These are phyloP conservation scores for Pseudoatta argentina DNA, from an alignment of 1,140 invertebrate genomes.

Conservation along the genomic window DNA sequence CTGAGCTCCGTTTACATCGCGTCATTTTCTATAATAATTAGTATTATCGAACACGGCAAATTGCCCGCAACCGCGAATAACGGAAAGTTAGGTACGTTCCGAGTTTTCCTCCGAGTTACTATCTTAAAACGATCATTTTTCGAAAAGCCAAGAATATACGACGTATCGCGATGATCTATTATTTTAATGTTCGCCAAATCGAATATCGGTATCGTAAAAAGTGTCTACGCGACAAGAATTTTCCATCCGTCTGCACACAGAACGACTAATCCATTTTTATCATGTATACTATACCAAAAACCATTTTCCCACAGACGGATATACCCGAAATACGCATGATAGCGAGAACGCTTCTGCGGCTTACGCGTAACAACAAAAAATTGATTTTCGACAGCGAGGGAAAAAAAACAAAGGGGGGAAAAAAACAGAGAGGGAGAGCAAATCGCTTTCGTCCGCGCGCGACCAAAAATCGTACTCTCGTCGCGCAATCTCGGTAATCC, in stretches of 20 bases:
- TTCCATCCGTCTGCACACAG: conserved; percentile 26
- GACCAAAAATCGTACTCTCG: conserved; percentile 42
- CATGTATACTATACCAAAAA: conserved; percentile 14
- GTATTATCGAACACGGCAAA: conserved; percentile 6
- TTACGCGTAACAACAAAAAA: conserved; percentile 60
- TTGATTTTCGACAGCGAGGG: conserved; percentile 38
- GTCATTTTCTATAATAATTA: conserved; percentile 54
- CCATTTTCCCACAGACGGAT: conserved; percentile 35
- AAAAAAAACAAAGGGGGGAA: neutral
- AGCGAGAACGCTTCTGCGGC: conserved; percentile 37
- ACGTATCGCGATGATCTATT: neutral
- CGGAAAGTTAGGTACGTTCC: neutral
- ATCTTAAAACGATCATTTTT: neutral
- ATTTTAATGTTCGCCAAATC: conserved; percentile 18
- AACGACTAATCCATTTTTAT: conserved; percentile 29
- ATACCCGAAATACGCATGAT: conserved; percentile 32
- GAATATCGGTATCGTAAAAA: neutral
- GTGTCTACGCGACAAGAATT: conserved; percentile 15
- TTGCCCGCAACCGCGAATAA: neutral
- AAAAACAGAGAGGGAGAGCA: neutral
- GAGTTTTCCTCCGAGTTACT: neutral
- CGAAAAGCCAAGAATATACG: neutral
- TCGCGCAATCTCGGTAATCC: conserved; percentile 58
- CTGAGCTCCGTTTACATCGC: conserved; percentile 53
- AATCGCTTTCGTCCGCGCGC: conserved; percentile 38